Evolutionary conservation across 2,797 vertebrate genomes (phyloP), one percentile per base, ranked within the genome.

Genomic region (Neomorphus geoffroyi): DNA sequence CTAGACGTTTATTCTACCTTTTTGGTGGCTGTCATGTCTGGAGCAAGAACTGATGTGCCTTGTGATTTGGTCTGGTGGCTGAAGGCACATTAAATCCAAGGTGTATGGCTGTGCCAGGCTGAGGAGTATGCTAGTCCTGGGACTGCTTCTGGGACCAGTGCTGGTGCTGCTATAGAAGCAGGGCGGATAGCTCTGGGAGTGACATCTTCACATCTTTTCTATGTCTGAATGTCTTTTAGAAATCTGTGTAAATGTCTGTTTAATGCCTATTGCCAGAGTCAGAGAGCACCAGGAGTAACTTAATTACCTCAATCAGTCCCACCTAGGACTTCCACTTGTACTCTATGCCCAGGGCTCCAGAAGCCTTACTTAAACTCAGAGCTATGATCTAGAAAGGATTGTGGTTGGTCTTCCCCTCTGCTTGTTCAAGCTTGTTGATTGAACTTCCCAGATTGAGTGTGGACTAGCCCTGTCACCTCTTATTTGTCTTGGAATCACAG

Each of bases 61-160:
- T 12, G 10, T 65, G 67, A 13, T 2, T 28, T 0, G 2, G 2
- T 27, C 14, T 67, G 37, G 24, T 45, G 41, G 46, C 46, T 57
- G 73, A 83, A 67, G 53, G 57, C 27, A 9, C 1, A 0, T 4
- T 33, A 58, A 58, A 48, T 27, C 14, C 30, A 7, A 30, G 11
- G 10, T 10, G 7, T 32, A 7, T 0, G 0, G 18, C 39, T 83
- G 10, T 64, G 51, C 37, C 18, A 41, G 18, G 35, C 74, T 48
- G 28, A 39, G 58, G 13, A 53, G 26, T 10, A 6, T 71, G n/a
- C 18, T 72, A 18, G n/a, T 19, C 30, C 21, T 45, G 45, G 12
- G 9, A 28, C 37, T 50, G 57, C 53, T 85, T 39, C 66, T 46
- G 62, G 53, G 28, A 1, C 2, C 4, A 4, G 4, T 18, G 39